Base-by-base conservation (phyloP, 2,888 invertebrate species). In the Timema podura region DNA sequence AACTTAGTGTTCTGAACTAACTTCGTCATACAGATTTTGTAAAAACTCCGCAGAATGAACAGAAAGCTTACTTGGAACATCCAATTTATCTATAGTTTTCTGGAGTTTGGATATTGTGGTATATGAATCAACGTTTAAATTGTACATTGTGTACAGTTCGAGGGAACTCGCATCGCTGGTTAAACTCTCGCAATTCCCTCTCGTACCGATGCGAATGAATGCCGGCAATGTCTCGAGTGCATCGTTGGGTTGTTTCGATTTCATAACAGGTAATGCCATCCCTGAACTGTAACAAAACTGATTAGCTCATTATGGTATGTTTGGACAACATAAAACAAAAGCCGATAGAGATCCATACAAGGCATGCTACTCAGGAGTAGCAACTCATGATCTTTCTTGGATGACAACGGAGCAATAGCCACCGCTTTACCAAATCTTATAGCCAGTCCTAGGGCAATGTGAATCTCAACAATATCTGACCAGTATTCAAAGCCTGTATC, bases 371-470 rank as follows among this genome's bases (percentile, higher is more conserved):
- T 77, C 30, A 82, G 71, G 13, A 82, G 76, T 30, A 81, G 77
- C 30, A 81, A 76, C 74, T 82, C 82, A 76, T 81, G 79, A 67
- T 82, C 82, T 73, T 80, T 80, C 71, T 78, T 78, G n/a, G 82
- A 79, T 65, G 79, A 79, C 74, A 82, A 67, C 70, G 79, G 80
- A 13, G 79, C 78, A 69, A 82, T 74, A 5, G 80, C 80, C 44
- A 78, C 75, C 47, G 81, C 79, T 30, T 75, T 73, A 9, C 79
- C 78, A 67, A 78, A 76, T 15, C 72, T 73, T 5, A 79, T 76
- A 9, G 79, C 76, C 6, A 82, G 76, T 13, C 81, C 81, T 48
- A 82, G 73, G 1, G 79, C 77, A 49, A 77, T 74, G 74, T 82
- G 81, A 57, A 81, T 72, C 10, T 76, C 74, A 30, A 80, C 75